Evolutionary conservation across 2,113 vertebrate species (phyloP).

Genomic region (Neogobius melanostomus): DNA sequence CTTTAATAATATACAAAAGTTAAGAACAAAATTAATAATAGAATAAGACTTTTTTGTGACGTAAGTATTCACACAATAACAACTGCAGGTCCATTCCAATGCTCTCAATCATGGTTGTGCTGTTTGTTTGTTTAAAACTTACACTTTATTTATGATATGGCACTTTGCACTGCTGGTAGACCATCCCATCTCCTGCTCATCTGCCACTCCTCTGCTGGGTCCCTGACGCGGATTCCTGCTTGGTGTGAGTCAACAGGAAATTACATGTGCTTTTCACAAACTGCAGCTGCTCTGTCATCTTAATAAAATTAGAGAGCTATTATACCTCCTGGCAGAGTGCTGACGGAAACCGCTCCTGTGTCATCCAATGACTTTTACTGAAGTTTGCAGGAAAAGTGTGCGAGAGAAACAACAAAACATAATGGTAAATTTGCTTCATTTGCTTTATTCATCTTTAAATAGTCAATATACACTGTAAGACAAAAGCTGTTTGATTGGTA

Average conservation of each 20-base stretch:
- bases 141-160: no score
- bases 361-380: constrained; percentile 19
- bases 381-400: constrained; percentile 27
- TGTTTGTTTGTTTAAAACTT: no score
- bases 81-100: no score
- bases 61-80: no score
- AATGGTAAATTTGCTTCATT: constrained; percentile 8
- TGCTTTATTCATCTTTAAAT: constrained; percentile 32
- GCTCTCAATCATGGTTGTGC: no score
- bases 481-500: no score
- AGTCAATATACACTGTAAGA: neutral
- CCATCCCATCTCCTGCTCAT: neutral
- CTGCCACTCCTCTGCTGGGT: constrained; percentile 2
- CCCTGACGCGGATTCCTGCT: constrained; percentile 49
- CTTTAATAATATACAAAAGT: no score
- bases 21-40: no score
- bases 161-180: neutral
- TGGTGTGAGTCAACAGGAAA: constrained; percentile 75
- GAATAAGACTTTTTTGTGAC: no score
- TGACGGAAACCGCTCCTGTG: constrained; percentile 43
- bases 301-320: constrained; percentile 42
- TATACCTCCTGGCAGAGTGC: constrained; percentile 45
- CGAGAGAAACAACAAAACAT: neutral
- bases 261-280: constrained; percentile 49
- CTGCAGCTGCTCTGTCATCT: constrained; percentile 48